Evolutionary conservation across 2,888 invertebrate species (phyloP).

Genomic region (Pinctada fucata): DNA sequence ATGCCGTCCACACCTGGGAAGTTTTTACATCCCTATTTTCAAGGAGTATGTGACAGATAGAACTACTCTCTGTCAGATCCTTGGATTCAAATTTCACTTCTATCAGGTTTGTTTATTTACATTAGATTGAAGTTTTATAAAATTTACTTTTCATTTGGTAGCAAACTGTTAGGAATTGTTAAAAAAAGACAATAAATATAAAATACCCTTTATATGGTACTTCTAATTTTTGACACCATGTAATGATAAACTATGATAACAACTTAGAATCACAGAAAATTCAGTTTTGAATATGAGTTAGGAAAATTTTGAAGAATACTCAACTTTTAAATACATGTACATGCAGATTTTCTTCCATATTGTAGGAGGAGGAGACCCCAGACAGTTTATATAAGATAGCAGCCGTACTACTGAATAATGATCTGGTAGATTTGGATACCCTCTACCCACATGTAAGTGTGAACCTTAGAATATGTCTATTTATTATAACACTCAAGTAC

Average conservation of each 20-base stretch:
- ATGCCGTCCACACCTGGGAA: constrained; percentile 79
- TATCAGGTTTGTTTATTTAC: constrained; percentile 75
- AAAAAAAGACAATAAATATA: not conserved
- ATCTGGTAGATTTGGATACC: constrained; percentile 89
- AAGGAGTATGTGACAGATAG: constrained; percentile 92
- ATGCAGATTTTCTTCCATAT: not conserved
- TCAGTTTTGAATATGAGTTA: too few species aligned
- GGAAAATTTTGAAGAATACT: too few species aligned
- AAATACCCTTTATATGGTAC: not conserved
- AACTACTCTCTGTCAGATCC: constrained; percentile 92
- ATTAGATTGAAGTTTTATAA: not conserved
- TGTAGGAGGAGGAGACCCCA: constrained; percentile 81
- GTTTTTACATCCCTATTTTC: constrained; percentile 90
- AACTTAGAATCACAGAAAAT: too few species aligned
- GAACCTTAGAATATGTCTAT: too few species aligned
- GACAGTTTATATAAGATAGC: constrained; percentile 91
- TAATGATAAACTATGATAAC: too few species aligned
- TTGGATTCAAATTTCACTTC: constrained; percentile 92
- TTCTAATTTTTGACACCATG: not conserved
- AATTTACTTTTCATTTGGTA: not conserved
- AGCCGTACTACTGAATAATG: constrained; percentile 91
- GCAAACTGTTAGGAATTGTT: too few species aligned
- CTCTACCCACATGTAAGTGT: constrained; percentile 91
- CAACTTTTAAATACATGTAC: too few species aligned
- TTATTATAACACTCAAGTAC: too few species aligned